A percentile compares a stretch with the other conserved stretches of the same genome.
Evolutionary conservation across 2,888 invertebrate genomes (phyloP).

Genomic region (Cremastinae sp.): DNA sequence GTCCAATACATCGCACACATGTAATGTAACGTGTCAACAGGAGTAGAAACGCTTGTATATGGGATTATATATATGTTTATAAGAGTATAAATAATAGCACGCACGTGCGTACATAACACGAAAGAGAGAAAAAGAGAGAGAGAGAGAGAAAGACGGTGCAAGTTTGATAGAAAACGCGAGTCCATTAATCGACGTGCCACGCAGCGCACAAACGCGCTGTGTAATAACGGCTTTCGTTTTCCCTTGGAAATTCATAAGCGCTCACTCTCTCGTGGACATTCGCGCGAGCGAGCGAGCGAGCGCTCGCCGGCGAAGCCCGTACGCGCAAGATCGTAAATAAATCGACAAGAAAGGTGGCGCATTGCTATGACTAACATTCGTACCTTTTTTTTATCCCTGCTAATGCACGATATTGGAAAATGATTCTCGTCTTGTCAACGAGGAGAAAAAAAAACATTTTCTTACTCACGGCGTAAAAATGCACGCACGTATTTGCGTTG

Average conservation of each 20-base stretch:
- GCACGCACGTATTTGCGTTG: no score
- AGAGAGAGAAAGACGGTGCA: slow-evolving; percentile 24
- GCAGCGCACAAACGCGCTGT: slow-evolving; percentile 30
- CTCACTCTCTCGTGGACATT: slow-evolving; percentile 31
- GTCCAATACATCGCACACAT: no score
- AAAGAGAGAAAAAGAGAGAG: slow-evolving; percentile 11
- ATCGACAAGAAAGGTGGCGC: slow-evolving; percentile 16
- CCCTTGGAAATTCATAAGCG: slow-evolving; percentile 58
- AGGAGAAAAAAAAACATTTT: no score
- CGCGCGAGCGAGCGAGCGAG: slow-evolving; percentile 6
- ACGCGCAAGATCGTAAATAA: slow-evolving; percentile 33
- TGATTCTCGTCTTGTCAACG: no score
- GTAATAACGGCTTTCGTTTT: slow-evolving; percentile 58
- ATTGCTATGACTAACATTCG: slow-evolving; percentile 36
- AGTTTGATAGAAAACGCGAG: slow-evolving; percentile 50
- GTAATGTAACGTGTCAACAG: no score
- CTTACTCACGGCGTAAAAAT: no score
- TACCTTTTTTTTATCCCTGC: slow-evolving; percentile 10
- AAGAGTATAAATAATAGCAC: slow-evolving; percentile 48
- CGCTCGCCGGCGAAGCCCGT: not conserved
- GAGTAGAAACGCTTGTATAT: not conserved
- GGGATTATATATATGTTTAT: slow-evolving; percentile 1
- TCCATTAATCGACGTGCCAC: slow-evolving; percentile 59
- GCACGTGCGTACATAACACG: slow-evolving; percentile 48
- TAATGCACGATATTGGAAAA: no score